Evolutionary conservation across 1,140 invertebrate species (phyloP), one percentile per base, ranked within the genome.

Genomic region (Papilio polytes): DNA sequence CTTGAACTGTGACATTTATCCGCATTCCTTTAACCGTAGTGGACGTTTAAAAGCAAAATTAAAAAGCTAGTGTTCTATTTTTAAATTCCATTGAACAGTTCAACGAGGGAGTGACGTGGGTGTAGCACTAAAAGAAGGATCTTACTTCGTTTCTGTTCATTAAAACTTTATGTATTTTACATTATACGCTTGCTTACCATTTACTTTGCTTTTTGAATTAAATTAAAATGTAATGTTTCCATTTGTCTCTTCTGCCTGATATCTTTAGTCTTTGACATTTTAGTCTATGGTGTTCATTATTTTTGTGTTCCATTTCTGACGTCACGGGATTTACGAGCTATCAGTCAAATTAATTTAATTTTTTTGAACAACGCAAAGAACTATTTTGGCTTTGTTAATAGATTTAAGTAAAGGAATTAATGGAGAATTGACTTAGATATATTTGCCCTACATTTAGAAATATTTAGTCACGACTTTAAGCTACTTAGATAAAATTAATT

Each of bases 11-110:
- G 63, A 70, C 63, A 70, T 70, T 70, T 70, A 36, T 70, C 63
- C 63, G 72, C 72, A 74, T 46, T 44, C 72, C 72, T 44, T 46
- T 74, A 46, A 74, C 20, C 3, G 41, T 13, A n/a, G 20, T 15
- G 3, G 12, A 31, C 13, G 46, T 46, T 74, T 74, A 46, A 46
- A 74, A 74, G 15, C n/a, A 51, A 51, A 51, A 20, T 22, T 76
- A 18, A 76, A 46, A 46, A 76, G 20, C 74, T 20, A 76, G 74
- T n/a, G 31, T 73, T 41, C 46, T 76, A 53, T 76, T 76, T 76
- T 76, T 76, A 76, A 76, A 76, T 53, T 76, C 26, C 74, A 53
- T 76, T 51, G 73, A 74, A 74, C n/a, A 74, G 46, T 76, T 48
- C n/a, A 20, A 48, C 74, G 41, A 76, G 46, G 22, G 44, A 76